Conservation (phyloP, 2,888 invertebrate species). For the Cyclophora punctaria region DNA sequence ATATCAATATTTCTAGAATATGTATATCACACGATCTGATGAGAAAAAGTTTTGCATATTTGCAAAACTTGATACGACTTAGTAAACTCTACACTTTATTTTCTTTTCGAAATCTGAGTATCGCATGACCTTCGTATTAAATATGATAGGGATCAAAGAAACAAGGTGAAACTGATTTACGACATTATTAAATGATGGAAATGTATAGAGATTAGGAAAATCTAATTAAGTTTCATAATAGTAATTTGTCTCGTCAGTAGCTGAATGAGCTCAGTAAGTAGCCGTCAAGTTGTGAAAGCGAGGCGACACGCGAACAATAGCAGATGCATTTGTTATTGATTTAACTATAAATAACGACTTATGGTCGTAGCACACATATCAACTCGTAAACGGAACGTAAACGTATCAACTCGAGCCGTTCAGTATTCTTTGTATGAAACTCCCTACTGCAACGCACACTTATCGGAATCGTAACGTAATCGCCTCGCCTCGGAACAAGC, state of each 20-base stretch:
- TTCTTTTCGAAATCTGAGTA: not conserved
- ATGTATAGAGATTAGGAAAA: not conserved
- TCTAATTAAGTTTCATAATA: slow-evolving; percentile 2
- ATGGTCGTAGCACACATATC: no score
- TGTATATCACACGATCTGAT: no score
- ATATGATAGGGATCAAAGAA: not conserved
- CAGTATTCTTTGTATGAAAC: no score
- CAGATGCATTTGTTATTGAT: slow-evolving; percentile 15
- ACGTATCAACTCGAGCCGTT: no score
- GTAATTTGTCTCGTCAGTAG: not conserved
- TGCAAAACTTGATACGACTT: no score
- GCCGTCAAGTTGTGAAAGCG: slow-evolving; percentile 46
- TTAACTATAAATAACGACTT: slow-evolving; percentile 11
- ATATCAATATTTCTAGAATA: no score
- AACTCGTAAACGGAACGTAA: no score
- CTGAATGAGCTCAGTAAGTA: slow-evolving; percentile 13
- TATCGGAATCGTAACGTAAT: no score
- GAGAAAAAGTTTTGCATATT: no score
- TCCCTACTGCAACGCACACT: no score
- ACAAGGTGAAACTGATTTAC: not conserved
- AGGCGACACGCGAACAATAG: slow-evolving; percentile 33
- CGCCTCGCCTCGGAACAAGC: no score
- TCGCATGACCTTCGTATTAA: not conserved
- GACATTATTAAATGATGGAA: not conserved
- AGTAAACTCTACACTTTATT: not conserved